Percentiles rank a stretch among this genome's conserved stretches.
These are phyloP conservation scores for Arenaria interpres DNA, from an alignment of 2,113 vertebrate genomes.

Conservation along the genomic window DNA sequence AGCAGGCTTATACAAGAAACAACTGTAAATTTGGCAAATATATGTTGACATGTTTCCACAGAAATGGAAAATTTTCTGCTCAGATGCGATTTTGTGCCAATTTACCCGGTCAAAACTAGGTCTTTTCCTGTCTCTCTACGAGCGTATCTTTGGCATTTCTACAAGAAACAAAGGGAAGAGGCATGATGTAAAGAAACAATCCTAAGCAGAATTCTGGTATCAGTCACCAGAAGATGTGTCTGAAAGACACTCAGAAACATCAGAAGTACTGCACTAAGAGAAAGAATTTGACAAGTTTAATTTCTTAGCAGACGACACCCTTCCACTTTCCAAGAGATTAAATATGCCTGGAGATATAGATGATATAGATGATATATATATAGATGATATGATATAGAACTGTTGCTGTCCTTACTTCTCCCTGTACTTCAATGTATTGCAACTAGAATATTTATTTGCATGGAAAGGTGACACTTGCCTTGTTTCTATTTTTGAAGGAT, in stretches of 20 bases:
- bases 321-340: background rate
- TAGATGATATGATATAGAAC: background rate
- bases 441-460: background rate
- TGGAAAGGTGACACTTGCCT: background rate
- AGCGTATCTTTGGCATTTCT: background rate
- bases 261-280: background rate
- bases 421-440: background rate
- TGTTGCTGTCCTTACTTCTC: background rate
- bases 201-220: background rate
- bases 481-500: background rate
- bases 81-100: background rate
- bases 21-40: background rate
- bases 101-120: background rate
- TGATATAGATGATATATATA: too few relatives aligned
- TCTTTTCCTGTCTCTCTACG: background rate
- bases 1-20: background rate
- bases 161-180: background rate
- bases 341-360: background rate
- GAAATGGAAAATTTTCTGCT: background rate
- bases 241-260: background rate
- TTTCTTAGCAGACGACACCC: background rate
- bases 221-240: background rate
- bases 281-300: background rate
- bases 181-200: background rate
- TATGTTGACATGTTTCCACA: background rate